These are phyloP conservation scores for Clarias pachynema DNA, from an alignment of 2,797 vertebrate species.

Conservation along the genomic window DNA sequence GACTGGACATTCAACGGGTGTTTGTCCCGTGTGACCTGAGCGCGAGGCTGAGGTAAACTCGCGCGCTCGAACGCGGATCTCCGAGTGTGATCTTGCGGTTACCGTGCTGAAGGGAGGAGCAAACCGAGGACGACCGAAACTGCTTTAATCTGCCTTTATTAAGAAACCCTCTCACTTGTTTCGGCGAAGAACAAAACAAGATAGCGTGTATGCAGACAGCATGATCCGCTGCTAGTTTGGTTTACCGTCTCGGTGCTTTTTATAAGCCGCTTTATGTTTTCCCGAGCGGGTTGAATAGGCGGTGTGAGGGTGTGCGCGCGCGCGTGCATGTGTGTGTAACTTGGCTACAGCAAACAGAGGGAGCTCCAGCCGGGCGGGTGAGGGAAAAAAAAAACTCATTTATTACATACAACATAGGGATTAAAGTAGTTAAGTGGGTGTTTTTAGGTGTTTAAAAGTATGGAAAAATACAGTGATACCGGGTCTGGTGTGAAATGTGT, in stretches of 20 bases:
- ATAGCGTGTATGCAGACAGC: not conserved
- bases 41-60: not conserved
- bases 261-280: conserved; percentile 5
- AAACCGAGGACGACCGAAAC: conserved; percentile 40
- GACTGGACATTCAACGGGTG: conserved; percentile 62
- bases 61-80: conserved; percentile 34
- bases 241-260: not conserved
- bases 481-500: not conserved
- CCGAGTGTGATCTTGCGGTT: conserved; percentile 28
- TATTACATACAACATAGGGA: not conserved
- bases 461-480: not conserved
- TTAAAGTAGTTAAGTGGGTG: not conserved
- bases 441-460: not conserved
- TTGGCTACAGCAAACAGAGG: conserved; percentile 33
- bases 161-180: not conserved
- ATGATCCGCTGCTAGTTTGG: not conserved
- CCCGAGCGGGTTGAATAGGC: conserved; percentile 35
- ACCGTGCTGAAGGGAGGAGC: conserved; percentile 53
- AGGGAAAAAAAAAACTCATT: conserved; percentile 14
- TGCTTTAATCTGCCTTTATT: conserved; percentile 35
- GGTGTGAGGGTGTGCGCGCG: not conserved
- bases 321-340: not conserved
- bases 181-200: not conserved
- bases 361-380: conserved; percentile 47
- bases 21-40: not conserved